Percentiles rank a stretch among this genome's conserved stretches.
phyloP scores from a whole-genome alignment of 2,113 vertebrate genomes.

The Penelope pileata region DNA sequence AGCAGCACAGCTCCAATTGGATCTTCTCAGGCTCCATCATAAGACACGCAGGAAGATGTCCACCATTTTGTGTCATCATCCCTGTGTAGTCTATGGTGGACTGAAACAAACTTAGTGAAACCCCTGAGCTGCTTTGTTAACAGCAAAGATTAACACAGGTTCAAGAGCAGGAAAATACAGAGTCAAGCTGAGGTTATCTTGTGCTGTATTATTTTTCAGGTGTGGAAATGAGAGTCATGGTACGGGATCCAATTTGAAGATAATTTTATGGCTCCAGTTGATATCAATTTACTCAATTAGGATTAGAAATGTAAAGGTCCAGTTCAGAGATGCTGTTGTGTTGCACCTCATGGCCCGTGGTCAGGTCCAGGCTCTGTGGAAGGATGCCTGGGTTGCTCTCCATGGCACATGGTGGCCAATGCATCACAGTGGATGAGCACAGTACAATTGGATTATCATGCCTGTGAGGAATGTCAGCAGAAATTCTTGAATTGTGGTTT shows the following conservation, averaged over 20 bases:
- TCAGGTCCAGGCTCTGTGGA: neutral
- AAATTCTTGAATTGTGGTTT: neutral
- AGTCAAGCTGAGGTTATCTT: neutral
- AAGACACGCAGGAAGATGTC: neutral
- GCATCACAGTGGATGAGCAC: fast-evolving
- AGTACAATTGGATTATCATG: neutral
- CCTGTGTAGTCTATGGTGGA: neutral
- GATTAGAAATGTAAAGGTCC: neutral
- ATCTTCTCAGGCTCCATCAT: neutral
- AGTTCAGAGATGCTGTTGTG: neutral
- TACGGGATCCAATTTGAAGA: neutral
- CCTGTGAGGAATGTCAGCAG: neutral
- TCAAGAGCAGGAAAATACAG: neutral
- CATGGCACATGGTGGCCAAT: fast-evolving
- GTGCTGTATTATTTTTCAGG: fast-evolving
- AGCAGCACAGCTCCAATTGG: neutral
- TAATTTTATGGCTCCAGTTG: neutral
- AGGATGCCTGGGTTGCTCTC: neutral
- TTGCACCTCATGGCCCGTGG: neutral
- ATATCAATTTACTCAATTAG: neutral
- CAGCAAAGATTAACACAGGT: neutral
- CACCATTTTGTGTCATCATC: neutral
- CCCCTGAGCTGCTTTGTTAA: neutral
- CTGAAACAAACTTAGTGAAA: neutral
- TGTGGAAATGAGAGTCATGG: neutral